phyloP scores from a whole-genome alignment of 2,888 invertebrate species.

The Yponomeuta malinellus region DNA sequence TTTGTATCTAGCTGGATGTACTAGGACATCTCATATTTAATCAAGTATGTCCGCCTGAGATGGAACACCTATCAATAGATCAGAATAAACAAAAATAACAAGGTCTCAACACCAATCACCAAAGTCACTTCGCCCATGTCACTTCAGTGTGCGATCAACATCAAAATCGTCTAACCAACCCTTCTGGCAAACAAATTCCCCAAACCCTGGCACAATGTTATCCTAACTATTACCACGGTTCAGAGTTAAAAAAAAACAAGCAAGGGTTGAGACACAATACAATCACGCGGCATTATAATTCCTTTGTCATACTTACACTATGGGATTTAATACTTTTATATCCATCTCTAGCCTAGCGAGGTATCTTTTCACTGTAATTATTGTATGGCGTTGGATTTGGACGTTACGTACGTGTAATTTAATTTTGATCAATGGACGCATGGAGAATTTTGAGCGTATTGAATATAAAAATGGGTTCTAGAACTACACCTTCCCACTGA shows the following conservation, averaged over 20 bases:
- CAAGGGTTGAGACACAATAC: conserved; percentile 31
- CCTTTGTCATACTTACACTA: conserved; percentile 22
- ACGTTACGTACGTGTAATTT: conserved; percentile 24
- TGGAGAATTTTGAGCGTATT: not conserved
- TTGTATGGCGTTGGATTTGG: conserved; percentile 24
- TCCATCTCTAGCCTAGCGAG: conserved; percentile 1
- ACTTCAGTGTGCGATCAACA: not conserved
- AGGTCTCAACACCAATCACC: not conserved
- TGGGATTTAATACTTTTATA: conserved; percentile 20
- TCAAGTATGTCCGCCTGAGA: no score
- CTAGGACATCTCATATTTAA: no score
- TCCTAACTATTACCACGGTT: conserved; percentile 34
- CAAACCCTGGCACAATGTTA: conserved; percentile 27
- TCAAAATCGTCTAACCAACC: conserved; percentile 23
- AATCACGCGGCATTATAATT: conserved; percentile 23
- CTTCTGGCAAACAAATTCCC: conserved; percentile 22
- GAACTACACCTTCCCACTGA: no score
- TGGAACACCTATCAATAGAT: no score
- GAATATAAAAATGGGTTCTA: no score
- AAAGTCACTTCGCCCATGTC: not conserved
- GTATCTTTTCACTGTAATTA: conserved; percentile 17
- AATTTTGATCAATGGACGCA: conserved; percentile 22
- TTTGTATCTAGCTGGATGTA: no score
- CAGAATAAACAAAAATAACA: not conserved
- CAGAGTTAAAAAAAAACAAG: conserved; percentile 26